A percentile compares a stretch with the other conserved stretches of the same genome.
These are phyloP conservation scores for Mallotus villosus DNA, from an alignment of 2,797 vertebrate genomes.

Conservation along the genomic window DNA sequence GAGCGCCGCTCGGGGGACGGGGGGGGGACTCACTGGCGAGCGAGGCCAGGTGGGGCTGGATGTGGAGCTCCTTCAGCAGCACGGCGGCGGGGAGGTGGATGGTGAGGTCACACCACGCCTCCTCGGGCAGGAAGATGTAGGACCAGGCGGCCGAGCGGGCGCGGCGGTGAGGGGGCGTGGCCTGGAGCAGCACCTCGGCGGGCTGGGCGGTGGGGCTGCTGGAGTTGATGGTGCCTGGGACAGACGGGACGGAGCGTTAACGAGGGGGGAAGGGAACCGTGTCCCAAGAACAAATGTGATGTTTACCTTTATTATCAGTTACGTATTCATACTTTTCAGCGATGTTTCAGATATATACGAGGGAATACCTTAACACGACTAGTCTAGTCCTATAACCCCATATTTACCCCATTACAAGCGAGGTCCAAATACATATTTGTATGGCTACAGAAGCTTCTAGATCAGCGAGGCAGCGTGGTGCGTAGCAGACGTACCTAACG, in stretches of 20 bases:
- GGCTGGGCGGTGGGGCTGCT: conserved; percentile 98
- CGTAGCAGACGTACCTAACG: conserved; percentile 79
- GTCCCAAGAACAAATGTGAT: too few relatives aligned
- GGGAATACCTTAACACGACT: too few relatives aligned
- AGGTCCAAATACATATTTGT: too few relatives aligned
- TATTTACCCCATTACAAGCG: too few relatives aligned
- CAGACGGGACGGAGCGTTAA: not conserved
- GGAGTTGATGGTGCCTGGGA: conserved; percentile 92
- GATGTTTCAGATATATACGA: not conserved
- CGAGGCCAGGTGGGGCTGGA: conserved; percentile 97
- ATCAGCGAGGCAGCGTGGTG: not conserved
- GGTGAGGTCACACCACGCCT: conserved; percentile 98
- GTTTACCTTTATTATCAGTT: too few relatives aligned
- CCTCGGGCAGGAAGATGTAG: conserved; percentile 96
- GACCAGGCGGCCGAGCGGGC: conserved; percentile 98
- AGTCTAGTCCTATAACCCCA: too few relatives aligned
- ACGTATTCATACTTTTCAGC: too few relatives aligned
- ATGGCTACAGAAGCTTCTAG: not conserved
- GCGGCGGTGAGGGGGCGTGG: conserved; percentile 93
- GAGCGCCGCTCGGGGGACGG: conserved; percentile 14
- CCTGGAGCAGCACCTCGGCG: conserved; percentile 96
- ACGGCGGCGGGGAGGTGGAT: conserved; percentile 98
- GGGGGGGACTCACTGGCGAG: conserved; percentile 87
- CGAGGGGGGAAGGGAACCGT: not conserved
- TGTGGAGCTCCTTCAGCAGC: conserved; percentile 96